Base-by-base conservation (phyloP, 2,113 vertebrate species). In the Oncorhynchus clarkii region DNA sequence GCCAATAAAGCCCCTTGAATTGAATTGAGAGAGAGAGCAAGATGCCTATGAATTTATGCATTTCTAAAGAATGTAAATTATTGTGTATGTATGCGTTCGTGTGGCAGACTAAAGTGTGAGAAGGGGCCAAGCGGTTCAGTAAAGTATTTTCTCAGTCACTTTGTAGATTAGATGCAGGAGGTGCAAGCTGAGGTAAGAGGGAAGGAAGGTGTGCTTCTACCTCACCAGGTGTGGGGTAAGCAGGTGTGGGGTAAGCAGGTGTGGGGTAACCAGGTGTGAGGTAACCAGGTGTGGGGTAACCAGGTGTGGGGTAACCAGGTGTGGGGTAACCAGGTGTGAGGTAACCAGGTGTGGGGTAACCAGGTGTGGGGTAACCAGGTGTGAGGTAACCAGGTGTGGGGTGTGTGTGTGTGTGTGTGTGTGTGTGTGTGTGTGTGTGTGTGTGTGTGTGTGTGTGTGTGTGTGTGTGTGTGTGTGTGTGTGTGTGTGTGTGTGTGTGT, bases 91-190 rank as follows among this genome's bases (percentile, higher is more conserved):
- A 20, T 54, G 24, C 1, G 24, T 60, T 24, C 13, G 71, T 29
- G 49, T 34, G 71, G 18, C 24, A 12, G 66, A 26, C 22, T 66
- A 39, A 26, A 26, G 26, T 66, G 64, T 66, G 65, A 18, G 65
- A 13, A 16, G 51, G 16, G 16, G 51, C 51, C 29, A 20, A 34
- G 5, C 20, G 31, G 16, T 68, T 29, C 1, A 20, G 29, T 13
- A n/a, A 70, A 24, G 39, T 22, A 49, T 70, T 49, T 13, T 5
- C 6, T 24, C 27, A 16, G 20, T 22, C 8, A 49, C 9, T 48
- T 45, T 48, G 18, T 70, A 70, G 68, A 45, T 70, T 49, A 70
- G 68, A 45, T 70, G 34, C 34, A 48, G 20, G 11, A 39, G 68
- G 34, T 70, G 68, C 49, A 24, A n/a, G 34, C 14, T 45, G 34